Evolutionary conservation across 1,140 invertebrate species (phyloP), one percentile per base, ranked within the genome.

Genomic region (Nylanderia fulva): DNA sequence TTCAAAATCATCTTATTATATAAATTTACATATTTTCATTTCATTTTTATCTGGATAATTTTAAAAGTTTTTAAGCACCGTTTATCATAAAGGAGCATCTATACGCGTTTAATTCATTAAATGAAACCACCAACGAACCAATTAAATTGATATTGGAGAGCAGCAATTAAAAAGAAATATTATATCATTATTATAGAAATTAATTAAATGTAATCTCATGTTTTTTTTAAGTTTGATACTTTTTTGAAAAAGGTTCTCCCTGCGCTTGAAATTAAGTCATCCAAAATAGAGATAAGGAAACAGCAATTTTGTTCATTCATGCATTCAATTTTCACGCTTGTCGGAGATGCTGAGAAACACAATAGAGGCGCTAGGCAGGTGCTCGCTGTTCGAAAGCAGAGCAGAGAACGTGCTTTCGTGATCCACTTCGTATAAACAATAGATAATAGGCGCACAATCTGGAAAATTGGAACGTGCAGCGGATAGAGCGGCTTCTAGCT

Each of bases 351-450:
- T 33, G 66, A 42, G 66, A 82, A 82, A 42, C 29, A 82, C 77
- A 72, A 82, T 58, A 27, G 58, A 36, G 24, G 18, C 6, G 42
- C 52, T 60, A 72, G 36, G 15, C 27, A 29, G 52, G 8, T 13
- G 45, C 58, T 54, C 68, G 33, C 15, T 27, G 77, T 72, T 27
- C 77, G 77, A 60, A n/a, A 45, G 36, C 77, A n/a, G 36, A 71
- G 36, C 54, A n/a, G n/a, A 82, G 52, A n/a, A 82, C 77, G 77
- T 60, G 77, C 66, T 82, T 72, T 82, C 66, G 4, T 13, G 64
- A 72, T 29, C 45, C 77, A 33, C 52, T 29, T 82, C 66, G 52
- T 72, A n/a, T 72, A 82, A 72, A 82, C 66, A 82, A 82, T 82
- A n/a, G 77, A 27, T 82, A 82, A 82, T 82, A 82, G 66, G 52